Evolutionary conservation across 2,888 invertebrate genomes (phyloP).

Genomic region (Masnerella sp.): DNA sequence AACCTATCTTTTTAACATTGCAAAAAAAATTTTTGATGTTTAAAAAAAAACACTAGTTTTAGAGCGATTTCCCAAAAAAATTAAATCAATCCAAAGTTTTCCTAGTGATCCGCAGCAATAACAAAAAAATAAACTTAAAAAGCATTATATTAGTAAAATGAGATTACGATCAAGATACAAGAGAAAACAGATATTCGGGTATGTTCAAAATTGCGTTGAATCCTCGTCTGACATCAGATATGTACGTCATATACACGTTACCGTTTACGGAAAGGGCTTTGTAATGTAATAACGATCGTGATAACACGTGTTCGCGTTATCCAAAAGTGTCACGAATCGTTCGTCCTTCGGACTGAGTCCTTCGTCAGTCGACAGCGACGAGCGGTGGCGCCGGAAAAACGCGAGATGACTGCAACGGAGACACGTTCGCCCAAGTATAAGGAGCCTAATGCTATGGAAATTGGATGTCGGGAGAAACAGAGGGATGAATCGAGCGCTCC

Average conservation of each 20-base stretch:
- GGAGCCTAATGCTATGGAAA: constrained; percentile 75
- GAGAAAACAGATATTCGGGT: constrained; percentile 11
- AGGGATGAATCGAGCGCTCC: constrained; percentile 63
- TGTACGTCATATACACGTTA: constrained; percentile 28
- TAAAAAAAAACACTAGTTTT: too few species aligned
- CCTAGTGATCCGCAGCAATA: too few species aligned
- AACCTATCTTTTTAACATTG: too few species aligned
- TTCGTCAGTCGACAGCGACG: constrained; percentile 56
- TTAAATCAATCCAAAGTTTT: too few species aligned
- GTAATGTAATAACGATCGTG: constrained; percentile 53
- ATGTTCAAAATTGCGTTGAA: constrained; percentile 29
- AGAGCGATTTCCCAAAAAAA: too few species aligned
- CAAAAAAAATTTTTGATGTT: too few species aligned
- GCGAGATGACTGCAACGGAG: constrained; percentile 54
- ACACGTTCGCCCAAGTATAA: constrained; percentile 66
- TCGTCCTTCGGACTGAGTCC: constrained; percentile 43
- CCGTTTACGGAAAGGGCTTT: constrained; percentile 38
- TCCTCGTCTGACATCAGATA: constrained; percentile 37
- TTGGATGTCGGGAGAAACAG: constrained; percentile 73
- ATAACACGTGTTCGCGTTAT: constrained; percentile 49
- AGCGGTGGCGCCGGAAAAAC: constrained; percentile 53
- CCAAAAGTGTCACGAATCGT: constrained; percentile 50
- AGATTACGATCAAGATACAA: too few species aligned
- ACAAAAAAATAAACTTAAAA: too few species aligned
- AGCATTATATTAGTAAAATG: too few species aligned